Evolutionary conservation across 2,113 vertebrate genomes (phyloP).

Genomic region (Saguinus imperator): DNA sequence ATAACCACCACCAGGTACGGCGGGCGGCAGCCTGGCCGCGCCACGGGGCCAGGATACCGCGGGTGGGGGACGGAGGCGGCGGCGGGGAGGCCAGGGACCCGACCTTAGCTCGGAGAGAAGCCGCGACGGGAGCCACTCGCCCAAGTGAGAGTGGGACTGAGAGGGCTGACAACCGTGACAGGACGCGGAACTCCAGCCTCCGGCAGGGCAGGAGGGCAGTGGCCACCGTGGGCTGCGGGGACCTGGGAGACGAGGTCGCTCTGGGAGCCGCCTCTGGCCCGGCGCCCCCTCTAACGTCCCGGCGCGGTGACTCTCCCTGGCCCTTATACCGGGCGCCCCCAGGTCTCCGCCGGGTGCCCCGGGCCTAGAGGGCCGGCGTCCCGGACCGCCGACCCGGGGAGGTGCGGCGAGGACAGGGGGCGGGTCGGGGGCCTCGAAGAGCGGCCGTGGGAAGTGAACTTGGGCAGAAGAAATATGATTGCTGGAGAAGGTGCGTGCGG

Average conservation of each 20-base stretch:
- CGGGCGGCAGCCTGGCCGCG: not conserved
- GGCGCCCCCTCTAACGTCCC: not conserved
- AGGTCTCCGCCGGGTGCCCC: not conserved
- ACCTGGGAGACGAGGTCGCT: not conserved
- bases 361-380: not conserved
- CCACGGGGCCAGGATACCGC: not conserved
- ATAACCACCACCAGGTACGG: slow-evolving; percentile 95
- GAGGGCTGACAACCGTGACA: not conserved
- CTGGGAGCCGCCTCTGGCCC: not conserved
- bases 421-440: not conserved
- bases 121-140: not conserved
- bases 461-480: not conserved
- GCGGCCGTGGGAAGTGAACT: not conserved
- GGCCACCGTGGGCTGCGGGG: not conserved
- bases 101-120: not conserved
- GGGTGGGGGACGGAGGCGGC: not conserved
- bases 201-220: not conserved
- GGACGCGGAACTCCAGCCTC: not conserved
- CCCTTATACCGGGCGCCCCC: not conserved
- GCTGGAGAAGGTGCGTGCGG: not conserved
- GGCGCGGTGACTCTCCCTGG: not conserved
- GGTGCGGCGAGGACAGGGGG: not conserved
- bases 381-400: too few species aligned
- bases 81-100: not conserved
- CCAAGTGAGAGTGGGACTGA: not conserved